These are phyloP conservation scores for Morinoia aosen DNA, from an alignment of 2,888 invertebrate genomes.

Conservation along the genomic window DNA sequence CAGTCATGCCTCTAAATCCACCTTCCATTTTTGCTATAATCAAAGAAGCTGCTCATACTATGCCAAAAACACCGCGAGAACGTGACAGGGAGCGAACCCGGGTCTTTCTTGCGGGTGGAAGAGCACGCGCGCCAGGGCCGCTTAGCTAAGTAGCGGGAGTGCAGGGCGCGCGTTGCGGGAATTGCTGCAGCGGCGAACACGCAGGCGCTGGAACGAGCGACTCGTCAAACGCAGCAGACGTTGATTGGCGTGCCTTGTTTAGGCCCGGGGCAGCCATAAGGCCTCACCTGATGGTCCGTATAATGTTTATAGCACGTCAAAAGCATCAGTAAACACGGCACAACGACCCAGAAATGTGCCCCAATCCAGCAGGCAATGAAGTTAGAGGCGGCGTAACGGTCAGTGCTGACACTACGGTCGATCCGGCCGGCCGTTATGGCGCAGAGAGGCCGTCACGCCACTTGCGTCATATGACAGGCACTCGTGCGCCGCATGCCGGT, in stretches of 20 bases:
- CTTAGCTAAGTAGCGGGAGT: background rate
- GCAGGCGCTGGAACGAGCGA: background rate
- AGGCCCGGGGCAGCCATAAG: constrained; percentile 37
- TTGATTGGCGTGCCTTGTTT: constrained; percentile 35
- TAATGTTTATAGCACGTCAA: constrained; percentile 39
- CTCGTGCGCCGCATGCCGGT: background rate
- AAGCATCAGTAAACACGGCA: constrained; percentile 37
- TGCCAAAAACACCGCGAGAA: too few relatives aligned
- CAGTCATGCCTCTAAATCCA: too few relatives aligned
- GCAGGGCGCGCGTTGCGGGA: background rate
- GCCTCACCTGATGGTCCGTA: constrained; percentile 30
- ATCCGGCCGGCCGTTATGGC: background rate
- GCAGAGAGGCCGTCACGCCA: constrained; percentile 1
- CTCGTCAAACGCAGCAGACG: constrained; percentile 8
- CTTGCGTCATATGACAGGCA: constrained; percentile 13
- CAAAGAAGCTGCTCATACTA: too few relatives aligned
- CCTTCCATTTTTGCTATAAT: too few relatives aligned
- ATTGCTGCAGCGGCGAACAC: background rate
- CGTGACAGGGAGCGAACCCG: too few relatives aligned
- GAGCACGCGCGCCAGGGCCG: too few relatives aligned
- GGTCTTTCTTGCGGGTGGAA: too few relatives aligned
- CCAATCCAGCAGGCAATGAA: constrained; percentile 26
- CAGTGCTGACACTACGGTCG: constrained; percentile 21
- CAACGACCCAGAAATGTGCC: constrained; percentile 15
- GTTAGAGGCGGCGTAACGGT: constrained; percentile 29